Conservation (phyloP, 1,140 invertebrate species). For the Ceratosolen fusciceps region DNA sequence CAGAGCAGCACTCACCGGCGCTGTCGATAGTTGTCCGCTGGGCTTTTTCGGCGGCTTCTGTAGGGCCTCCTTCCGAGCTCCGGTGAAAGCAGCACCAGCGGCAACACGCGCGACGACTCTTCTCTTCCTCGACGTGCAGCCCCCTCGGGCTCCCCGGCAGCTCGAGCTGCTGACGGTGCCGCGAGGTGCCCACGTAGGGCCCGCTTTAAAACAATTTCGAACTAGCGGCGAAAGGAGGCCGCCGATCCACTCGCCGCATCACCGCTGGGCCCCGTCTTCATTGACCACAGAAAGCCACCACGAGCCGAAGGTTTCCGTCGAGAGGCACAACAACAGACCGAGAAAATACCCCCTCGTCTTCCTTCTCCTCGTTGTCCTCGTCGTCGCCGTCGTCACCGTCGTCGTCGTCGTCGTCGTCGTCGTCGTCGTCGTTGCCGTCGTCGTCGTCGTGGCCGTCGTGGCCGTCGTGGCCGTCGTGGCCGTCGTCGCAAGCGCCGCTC, state of each 20-base stretch:
- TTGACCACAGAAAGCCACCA: too few species aligned
- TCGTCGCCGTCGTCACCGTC: background rate
- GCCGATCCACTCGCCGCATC: background rate
- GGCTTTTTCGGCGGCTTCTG: background rate
- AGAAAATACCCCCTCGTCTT: too few species aligned
- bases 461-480: background rate
- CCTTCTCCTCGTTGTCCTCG: background rate
- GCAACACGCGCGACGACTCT: background rate
- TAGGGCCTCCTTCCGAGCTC: background rate
- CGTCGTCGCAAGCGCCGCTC: background rate
- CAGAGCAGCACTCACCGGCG: too few species aligned
- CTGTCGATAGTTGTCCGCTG: too few species aligned
- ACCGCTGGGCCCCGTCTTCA: background rate
- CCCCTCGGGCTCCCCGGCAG: background rate
- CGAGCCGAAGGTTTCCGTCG: background rate
- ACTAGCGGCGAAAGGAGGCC: constrained; percentile 27
- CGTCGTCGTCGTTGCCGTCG: background rate
- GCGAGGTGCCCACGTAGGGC: background rate
- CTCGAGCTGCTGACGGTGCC: background rate
- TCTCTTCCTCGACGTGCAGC: too few species aligned
- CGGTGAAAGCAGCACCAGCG: background rate
- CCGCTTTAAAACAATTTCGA: background rate
- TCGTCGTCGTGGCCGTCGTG: background rate
- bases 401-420: background rate
- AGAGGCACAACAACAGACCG: too few species aligned